These are phyloP conservation scores for Watsonalla binaria DNA, from an alignment of 2,888 invertebrate species.

Conservation along the genomic window DNA sequence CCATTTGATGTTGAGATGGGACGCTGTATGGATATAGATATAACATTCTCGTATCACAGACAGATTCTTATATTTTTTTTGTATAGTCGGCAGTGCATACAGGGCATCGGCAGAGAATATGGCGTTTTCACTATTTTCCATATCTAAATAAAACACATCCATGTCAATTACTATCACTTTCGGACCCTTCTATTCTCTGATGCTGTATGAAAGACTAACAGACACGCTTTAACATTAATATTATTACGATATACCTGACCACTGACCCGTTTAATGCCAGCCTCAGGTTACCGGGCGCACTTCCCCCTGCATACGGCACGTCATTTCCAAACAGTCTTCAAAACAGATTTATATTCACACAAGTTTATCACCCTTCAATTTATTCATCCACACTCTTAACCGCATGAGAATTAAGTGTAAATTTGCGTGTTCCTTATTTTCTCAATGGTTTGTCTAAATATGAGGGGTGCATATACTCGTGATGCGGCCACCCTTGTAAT, in stretches of 20 bases:
- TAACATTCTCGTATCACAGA: too few relatives aligned
- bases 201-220: background rate
- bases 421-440: slow-evolving; percentile 12
- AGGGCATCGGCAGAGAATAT: too few relatives aligned
- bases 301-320: slow-evolving; percentile 48
- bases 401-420: slow-evolving; percentile 15
- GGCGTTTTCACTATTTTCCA: too few relatives aligned
- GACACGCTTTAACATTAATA: background rate
- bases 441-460: slow-evolving; percentile 21
- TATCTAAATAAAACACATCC: too few relatives aligned
- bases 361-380: slow-evolving; percentile 9
- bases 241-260: slow-evolving; percentile 68
- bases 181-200: too few relatives aligned
- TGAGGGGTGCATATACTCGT: slow-evolving; percentile 47
- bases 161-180: background rate
- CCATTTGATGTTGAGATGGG: too few relatives aligned
- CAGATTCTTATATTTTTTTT: too few relatives aligned
- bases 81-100: too few relatives aligned
- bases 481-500: slow-evolving; percentile 53
- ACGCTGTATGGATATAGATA: too few relatives aligned
- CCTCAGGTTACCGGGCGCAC: slow-evolving; percentile 36
- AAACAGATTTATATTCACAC: slow-evolving; percentile 60
- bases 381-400: slow-evolving; percentile 10
- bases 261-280: slow-evolving; percentile 69
- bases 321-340: slow-evolving; percentile 63